Evolutionary conservation across 2,797 vertebrate genomes (phyloP).

Genomic region (Luscinia megarhynchos): DNA sequence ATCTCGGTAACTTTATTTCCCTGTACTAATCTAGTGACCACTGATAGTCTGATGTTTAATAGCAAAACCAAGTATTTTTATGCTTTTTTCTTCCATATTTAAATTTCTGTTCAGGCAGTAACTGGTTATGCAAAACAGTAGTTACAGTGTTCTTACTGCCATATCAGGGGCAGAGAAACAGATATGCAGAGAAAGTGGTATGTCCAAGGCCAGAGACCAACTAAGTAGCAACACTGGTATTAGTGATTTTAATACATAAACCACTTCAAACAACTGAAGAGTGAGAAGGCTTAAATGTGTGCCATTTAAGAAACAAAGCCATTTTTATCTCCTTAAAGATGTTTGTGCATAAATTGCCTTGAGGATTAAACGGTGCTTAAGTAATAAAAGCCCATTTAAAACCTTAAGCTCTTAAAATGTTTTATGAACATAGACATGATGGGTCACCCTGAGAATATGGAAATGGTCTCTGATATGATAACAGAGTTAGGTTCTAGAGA

Average conservation of each 20-base stretch:
- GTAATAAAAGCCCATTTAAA: background rate
- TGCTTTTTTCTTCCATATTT: background rate
- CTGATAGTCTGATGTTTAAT: background rate
- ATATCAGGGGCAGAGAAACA: background rate
- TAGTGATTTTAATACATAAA: background rate
- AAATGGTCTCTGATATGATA: background rate
- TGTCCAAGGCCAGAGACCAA: background rate
- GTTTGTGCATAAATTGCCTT: conserved; percentile 25
- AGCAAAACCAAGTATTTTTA: background rate
- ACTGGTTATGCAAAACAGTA: background rate
- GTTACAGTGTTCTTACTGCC: background rate
- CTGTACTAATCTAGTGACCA: background rate
- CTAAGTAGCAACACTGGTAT: background rate
- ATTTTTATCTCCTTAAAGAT: conserved; percentile 28
- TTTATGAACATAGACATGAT: background rate
- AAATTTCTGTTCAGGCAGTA: background rate
- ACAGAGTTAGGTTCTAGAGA: background rate
- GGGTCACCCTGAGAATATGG: background rate
- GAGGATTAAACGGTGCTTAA: conserved; percentile 33
- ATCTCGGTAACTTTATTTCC: background rate
- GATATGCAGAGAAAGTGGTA: background rate
- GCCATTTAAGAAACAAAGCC: conserved; percentile 21
- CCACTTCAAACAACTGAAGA: background rate
- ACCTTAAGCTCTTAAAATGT: conserved; percentile 3
- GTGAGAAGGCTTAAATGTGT: background rate